phyloP scores from a whole-genome alignment of 2,888 invertebrate species.

The Noctua fimbriata region DNA sequence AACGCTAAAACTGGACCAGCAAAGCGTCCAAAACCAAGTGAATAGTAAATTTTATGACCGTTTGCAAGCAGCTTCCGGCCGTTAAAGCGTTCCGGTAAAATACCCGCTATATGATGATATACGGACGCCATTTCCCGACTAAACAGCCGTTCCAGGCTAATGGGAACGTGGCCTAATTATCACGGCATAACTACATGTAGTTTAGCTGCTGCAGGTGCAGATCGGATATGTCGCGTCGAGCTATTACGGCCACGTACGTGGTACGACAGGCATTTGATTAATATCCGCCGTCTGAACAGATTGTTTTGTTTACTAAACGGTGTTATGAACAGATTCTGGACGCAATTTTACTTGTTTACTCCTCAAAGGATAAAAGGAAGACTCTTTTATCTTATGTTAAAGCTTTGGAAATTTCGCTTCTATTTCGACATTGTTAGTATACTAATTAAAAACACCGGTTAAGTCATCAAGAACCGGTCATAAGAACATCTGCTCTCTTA shows the following conservation, averaged over 20 bases:
- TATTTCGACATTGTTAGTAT: background rate
- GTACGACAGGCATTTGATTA: conserved; percentile 22
- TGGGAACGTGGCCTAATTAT: conserved; percentile 60
- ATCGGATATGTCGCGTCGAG: conserved; percentile 22
- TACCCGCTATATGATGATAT: conserved; percentile 32
- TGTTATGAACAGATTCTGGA: conserved; percentile 4
- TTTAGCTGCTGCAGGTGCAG: conserved; percentile 43
- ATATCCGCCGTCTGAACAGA: conserved; percentile 6
- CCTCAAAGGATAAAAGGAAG: background rate
- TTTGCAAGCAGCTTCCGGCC: conserved; percentile 54
- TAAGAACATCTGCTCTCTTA: background rate
- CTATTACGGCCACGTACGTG: conserved; percentile 5
- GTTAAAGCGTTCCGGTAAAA: conserved; percentile 52
- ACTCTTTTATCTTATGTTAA: background rate
- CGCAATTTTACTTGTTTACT: background rate
- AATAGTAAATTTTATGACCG: conserved; percentile 50
- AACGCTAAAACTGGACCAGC: conserved; percentile 32
- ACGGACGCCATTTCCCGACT: conserved; percentile 42
- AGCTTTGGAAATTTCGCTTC: background rate
- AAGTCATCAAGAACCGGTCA: background rate
- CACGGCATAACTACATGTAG: conserved; percentile 34
- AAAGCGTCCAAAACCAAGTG: conserved; percentile 31
- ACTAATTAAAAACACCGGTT: background rate
- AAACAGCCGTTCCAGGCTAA: conserved; percentile 50
- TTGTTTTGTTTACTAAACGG: conserved; percentile 16